Percentiles rank a stretch among this genome's conserved stretches.
These are phyloP conservation scores for Ligdia adustata DNA, from an alignment of 2,888 invertebrate genomes.

Conservation along the genomic window DNA sequence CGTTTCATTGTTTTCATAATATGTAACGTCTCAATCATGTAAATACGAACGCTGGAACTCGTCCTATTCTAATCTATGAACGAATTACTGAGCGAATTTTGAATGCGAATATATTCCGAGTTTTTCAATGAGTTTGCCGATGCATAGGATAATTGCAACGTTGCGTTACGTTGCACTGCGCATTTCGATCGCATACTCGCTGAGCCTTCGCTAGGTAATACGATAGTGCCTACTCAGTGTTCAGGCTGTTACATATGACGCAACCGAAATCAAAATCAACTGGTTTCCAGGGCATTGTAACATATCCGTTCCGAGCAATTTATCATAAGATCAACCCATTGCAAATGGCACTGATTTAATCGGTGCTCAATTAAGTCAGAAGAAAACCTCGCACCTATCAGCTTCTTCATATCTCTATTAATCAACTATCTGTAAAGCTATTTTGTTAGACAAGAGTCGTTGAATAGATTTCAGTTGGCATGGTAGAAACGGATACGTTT, in stretches of 20 bases:
- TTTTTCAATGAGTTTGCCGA: neutral
- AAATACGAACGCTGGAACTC: conserved; percentile 5
- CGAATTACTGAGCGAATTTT: neutral
- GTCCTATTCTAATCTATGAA: neutral
- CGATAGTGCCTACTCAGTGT: neutral
- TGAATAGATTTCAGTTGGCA: no score
- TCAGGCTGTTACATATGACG: conserved; percentile 3
- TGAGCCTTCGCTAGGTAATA: neutral
- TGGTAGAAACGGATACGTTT: no score
- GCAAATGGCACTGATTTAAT: no score
- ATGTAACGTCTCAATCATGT: conserved; percentile 5
- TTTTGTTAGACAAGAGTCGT: no score
- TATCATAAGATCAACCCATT: no score
- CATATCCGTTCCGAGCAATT: conserved; percentile 25
- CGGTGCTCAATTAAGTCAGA: no score
- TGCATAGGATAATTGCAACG: neutral
- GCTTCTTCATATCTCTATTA: no score
- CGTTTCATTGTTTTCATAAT: conserved; percentile 19
- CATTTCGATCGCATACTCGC: conserved; percentile 1
- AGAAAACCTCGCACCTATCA: no score
- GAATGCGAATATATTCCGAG: neutral
- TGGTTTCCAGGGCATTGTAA: conserved; percentile 17
- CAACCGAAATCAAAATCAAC: conserved; percentile 19
- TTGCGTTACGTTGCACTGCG: neutral
- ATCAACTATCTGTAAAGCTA: no score